These are phyloP conservation scores for Cossypha heuglini DNA, from an alignment of 2,797 vertebrate species.

Conservation along the genomic window DNA sequence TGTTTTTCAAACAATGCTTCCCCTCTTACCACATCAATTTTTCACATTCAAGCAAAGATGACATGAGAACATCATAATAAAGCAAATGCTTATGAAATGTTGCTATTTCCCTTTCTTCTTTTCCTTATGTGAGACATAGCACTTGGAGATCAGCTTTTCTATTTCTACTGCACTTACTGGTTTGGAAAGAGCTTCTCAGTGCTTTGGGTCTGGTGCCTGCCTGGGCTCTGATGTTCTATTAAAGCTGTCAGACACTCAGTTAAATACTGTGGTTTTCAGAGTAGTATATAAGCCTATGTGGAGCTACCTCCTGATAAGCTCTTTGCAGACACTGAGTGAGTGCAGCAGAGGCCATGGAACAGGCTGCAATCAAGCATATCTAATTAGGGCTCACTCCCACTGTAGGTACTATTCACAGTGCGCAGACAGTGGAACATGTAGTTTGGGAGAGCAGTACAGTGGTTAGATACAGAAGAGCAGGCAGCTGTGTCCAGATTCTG, in stretches of 20 bases:
- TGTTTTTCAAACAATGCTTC: neutral
- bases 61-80: neutral
- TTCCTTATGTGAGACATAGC: neutral
- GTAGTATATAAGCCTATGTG: neutral
- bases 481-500: neutral
- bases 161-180: rapidly evolving
- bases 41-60: neutral
- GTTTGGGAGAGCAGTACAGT: neutral
- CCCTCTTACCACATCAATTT: neutral
- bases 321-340: neutral
- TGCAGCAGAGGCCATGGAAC: neutral
- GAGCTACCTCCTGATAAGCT: neutral
- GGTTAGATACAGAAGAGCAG: neutral
- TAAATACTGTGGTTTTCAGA: neutral
- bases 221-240: neutral
- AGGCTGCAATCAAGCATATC: neutral
- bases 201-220: neutral
- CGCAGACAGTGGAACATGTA: neutral
- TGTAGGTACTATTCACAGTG: neutral
- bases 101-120: neutral
- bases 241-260: neutral
- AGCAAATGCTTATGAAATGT: neutral
- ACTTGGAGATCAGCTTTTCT: neutral
- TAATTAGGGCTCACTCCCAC: neutral
- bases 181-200: neutral